Conservation (phyloP, 1,140 invertebrate genomes). For the Neoseiulus cucumeris region DNA sequence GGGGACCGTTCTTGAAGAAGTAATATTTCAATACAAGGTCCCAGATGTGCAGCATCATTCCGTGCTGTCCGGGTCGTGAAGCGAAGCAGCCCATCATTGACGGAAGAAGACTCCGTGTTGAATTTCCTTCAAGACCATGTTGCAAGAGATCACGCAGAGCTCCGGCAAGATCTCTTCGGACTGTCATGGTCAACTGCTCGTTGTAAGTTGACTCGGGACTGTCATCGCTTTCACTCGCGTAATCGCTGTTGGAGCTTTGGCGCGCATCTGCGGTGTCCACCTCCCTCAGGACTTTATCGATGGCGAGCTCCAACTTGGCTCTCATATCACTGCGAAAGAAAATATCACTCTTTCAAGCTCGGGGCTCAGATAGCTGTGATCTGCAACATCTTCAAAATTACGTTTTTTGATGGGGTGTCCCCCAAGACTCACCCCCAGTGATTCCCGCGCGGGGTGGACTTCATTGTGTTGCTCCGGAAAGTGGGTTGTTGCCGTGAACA, state of each 20-base stretch:
- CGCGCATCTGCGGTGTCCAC: conserved; percentile 26
- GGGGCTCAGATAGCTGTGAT: conserved; percentile 9
- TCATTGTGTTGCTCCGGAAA: conserved; percentile 59
- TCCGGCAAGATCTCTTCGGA: conserved; percentile 71
- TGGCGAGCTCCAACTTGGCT: conserved; percentile 72
- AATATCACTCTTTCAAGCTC: conserved; percentile 13
- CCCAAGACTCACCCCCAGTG: conserved; percentile 55
- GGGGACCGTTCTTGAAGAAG: conserved; percentile 43
- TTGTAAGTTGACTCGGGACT: conserved; percentile 36
- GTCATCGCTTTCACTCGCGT: conserved; percentile 42
- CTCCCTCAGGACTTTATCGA: conserved; percentile 41
- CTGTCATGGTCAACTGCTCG: conserved; percentile 56
- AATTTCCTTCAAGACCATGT: conserved; percentile 47
- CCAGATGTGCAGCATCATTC: conserved; percentile 53
- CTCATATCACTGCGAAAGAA: conserved; percentile 50
- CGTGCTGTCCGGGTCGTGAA: conserved; percentile 29
- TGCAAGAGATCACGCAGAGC: conserved; percentile 75
- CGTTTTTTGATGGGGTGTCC: neutral
- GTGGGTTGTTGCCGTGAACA: conserved; percentile 33
- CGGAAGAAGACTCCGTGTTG: neutral
- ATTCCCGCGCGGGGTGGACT: conserved; percentile 60
- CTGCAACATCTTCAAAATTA: neutral
- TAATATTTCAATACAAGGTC: conserved; percentile 74
- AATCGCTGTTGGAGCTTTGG: conserved; percentile 34
- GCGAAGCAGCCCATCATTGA: conserved; percentile 54